Percentiles rank a stretch among this genome's conserved stretches.
Conservation (phyloP, 2,797 vertebrate species). For the Xiphorhynchus erythropygius region DNA sequence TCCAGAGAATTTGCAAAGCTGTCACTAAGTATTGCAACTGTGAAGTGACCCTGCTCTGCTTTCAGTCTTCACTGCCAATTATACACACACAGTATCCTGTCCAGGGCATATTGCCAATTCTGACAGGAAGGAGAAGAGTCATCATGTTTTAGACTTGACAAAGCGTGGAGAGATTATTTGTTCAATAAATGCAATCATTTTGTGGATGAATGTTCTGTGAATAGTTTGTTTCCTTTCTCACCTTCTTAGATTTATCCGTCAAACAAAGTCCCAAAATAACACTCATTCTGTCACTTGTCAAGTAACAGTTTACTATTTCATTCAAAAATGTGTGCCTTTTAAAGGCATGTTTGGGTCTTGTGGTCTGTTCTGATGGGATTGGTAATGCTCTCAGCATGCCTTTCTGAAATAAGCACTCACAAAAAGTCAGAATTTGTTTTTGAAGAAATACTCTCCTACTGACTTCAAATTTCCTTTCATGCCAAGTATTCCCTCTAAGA, state of each 20-base stretch:
- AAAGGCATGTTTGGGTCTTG: neutral
- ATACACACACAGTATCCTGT: neutral
- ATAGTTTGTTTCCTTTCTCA: slow-evolving; percentile 26
- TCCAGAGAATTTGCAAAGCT: neutral
- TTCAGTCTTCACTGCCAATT: neutral
- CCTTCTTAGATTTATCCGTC: neutral
- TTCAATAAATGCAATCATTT: neutral
- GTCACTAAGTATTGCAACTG: neutral
- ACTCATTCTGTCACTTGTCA: slow-evolving; percentile 7
- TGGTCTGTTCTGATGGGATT: neutral
- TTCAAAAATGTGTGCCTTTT: neutral
- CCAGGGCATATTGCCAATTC: neutral
- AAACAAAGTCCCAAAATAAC: neutral
- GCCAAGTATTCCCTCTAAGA: neutral
- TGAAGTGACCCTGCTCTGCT: neutral
- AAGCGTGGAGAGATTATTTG: slow-evolving; percentile 8
- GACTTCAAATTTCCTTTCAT: neutral
- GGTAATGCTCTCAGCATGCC: neutral
- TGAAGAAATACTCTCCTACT: neutral
- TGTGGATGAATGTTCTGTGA: neutral
- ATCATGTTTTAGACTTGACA: slow-evolving; percentile 25
- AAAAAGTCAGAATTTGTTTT: neutral
- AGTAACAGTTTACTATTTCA: neutral
- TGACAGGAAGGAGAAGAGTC: slow-evolving; percentile 10
- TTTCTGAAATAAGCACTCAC: neutral